These are phyloP conservation scores for Andrena bicolor DNA, from an alignment of 2,888 invertebrate species.

Conservation along the genomic window DNA sequence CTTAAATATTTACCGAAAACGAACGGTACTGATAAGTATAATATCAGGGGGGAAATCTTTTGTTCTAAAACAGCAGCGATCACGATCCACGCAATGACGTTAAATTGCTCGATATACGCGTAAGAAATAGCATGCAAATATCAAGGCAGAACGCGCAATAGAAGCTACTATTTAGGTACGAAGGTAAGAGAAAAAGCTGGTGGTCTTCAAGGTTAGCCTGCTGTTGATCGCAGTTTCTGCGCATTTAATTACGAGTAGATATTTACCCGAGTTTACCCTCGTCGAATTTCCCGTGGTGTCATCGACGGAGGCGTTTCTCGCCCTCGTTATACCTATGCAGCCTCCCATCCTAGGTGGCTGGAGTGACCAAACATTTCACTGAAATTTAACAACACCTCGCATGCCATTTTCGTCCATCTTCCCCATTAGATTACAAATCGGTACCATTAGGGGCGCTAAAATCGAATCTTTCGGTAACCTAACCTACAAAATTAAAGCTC, in stretches of 20 bases:
- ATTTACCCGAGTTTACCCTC: constrained; percentile 92
- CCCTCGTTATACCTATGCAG: constrained; percentile 94
- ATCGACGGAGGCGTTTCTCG: constrained; percentile 92
- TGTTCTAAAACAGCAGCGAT: background rate
- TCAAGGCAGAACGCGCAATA: constrained; percentile 58
- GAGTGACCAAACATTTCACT: constrained; percentile 86
- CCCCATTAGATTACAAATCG: constrained; percentile 55
- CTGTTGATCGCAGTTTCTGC: constrained; percentile 66
- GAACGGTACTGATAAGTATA: background rate
- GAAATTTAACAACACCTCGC: constrained; percentile 82
- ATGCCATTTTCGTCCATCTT: constrained; percentile 84
- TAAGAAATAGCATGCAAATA: constrained; percentile 48
- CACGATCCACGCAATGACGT: background rate
- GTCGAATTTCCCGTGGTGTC: constrained; percentile 93
- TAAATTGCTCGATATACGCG: background rate
- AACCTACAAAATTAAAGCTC: constrained; percentile 44
- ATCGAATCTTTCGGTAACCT: constrained; percentile 45
- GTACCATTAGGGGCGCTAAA: constrained; percentile 67
- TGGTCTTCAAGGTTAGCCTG: constrained; percentile 79
- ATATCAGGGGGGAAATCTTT: constrained; percentile 15
- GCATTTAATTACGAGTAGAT: constrained; percentile 16
- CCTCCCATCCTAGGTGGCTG: constrained; percentile 92
- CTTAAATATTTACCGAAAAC: constrained; percentile 5
- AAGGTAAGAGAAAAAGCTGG: constrained; percentile 64
- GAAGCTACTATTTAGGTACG: constrained; percentile 46